Conservation (phyloP, 2,888 invertebrate species). For the Matsumyia berberina region DNA sequence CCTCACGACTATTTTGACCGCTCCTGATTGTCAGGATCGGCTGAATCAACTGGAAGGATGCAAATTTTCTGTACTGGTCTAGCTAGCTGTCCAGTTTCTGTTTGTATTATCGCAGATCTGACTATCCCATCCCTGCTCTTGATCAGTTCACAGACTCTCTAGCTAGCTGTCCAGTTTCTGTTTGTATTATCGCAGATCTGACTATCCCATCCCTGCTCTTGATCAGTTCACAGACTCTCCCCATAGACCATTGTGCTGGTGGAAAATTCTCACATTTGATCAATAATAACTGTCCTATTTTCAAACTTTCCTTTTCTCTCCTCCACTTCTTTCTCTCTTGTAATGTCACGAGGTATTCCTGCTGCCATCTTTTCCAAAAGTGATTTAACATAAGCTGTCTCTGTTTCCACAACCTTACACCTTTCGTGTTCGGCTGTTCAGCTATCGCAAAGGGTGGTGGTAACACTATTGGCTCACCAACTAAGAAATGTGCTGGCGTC, state of each 20-base stretch:
- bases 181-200: not conserved
- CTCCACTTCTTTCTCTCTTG: not conserved
- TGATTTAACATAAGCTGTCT: not conserved
- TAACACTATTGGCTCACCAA: not conserved
- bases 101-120: not conserved
- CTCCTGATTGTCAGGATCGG: not conserved
- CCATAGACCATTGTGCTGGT: not conserved
- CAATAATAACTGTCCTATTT: not conserved
- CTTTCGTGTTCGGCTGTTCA: not conserved
- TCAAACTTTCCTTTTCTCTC: not conserved
- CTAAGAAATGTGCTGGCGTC: not conserved
- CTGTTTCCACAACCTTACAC: not conserved
- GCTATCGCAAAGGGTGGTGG: not conserved
- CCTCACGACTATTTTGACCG: not conserved
- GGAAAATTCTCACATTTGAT: not conserved
- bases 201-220: slow-evolving; percentile 4
- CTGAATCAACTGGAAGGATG: not conserved
- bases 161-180: not conserved
- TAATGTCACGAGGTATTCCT: not conserved
- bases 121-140: slow-evolving; percentile 4
- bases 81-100: not conserved
- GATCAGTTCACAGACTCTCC: not conserved
- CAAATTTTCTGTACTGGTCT: not conserved
- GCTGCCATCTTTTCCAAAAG: not conserved
- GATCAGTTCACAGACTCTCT: not conserved